Evolutionary conservation across 2,797 vertebrate species (phyloP), one percentile per base, ranked within the genome.

Genomic region (Phrynocephalus forsythii): DNA sequence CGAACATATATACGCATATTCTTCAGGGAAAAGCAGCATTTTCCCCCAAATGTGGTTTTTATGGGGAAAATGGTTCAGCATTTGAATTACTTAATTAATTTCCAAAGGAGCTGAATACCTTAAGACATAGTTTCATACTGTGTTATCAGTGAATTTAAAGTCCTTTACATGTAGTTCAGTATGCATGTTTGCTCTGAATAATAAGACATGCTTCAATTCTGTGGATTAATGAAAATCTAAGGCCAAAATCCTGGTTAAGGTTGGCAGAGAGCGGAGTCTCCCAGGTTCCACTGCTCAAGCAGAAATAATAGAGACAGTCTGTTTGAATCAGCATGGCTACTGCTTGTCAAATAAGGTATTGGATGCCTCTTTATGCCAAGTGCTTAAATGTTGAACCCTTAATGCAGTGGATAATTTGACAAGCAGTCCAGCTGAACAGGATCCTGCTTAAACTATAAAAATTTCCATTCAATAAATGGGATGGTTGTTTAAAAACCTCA

Each of bases 161-260:
- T 91, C 87, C 2, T 1, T 89, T 90, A 89, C 93, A 91, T 85
- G 79, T 89, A 77, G 84, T 83, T 10, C n/a, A 77, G 48, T 91
- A 91, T 89, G 38, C 91, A 91, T 88, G 92, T 93, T 89, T 91
- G 71, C 84, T 38, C 52, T 84, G 83, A 91, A 91, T 26, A 91
- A 91, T 26, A 60, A 91, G 86, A 89, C 86, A 67, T n/a, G 22
- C 26, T 81, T 88, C 66, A 60, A 78, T 84, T 85, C 72, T 93
- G 89, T 91, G 85, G 76, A 79, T 92, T 87, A 81, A 88, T 86
- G 90, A 93, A 95, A 91, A 67, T 30, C 6, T 44, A 20, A 20
- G 13, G 18, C 60, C 60, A 63, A 63, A 63, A 63, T 20, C 60
- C 60, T 63, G 9, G 15, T 60, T 10, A 60, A 60, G 15, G 56